Evolutionary conservation across 2,888 invertebrate genomes (phyloP).

Genomic region (Calameuta pallipes): DNA sequence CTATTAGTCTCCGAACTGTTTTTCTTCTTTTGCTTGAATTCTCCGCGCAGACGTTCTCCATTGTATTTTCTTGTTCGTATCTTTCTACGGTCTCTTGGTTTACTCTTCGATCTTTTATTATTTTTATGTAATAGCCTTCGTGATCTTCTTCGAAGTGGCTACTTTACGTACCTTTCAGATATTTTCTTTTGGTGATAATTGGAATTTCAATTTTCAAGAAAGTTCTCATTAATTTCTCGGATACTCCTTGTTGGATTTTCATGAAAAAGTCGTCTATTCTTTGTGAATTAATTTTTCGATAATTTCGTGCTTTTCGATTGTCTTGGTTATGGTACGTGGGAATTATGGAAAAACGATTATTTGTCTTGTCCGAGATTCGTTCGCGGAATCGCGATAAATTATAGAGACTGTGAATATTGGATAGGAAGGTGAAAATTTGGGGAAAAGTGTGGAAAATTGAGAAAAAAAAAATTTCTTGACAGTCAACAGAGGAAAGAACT

Average conservation of each 20-base stretch:
- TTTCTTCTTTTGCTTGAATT: not conserved
- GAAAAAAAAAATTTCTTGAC: no score
- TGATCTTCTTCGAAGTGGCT: not conserved
- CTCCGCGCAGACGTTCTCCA: not conserved
- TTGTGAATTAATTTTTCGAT: not conserved
- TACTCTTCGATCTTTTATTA: not conserved
- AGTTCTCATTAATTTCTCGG: not conserved
- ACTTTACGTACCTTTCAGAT: not conserved
- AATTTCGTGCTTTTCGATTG: not conserved
- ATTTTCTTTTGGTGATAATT: not conserved
- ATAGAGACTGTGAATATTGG: no score
- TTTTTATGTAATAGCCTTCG: not conserved
- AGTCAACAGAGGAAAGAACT: no score
- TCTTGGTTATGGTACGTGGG: not conserved
- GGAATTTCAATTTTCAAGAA: not conserved
- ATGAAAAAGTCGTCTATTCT: not conserved
- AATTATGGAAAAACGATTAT: no score
- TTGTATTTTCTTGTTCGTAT: not conserved
- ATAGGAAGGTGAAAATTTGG: no score
- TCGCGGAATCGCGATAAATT: no score
- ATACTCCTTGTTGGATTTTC: not conserved
- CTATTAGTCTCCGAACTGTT: not conserved
- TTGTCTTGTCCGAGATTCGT: no score
- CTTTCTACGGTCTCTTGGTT: not conserved
- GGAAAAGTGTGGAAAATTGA: no score